Conservation (phyloP, 2,797 vertebrate species). For the Lepilemur septentrionalis region DNA sequence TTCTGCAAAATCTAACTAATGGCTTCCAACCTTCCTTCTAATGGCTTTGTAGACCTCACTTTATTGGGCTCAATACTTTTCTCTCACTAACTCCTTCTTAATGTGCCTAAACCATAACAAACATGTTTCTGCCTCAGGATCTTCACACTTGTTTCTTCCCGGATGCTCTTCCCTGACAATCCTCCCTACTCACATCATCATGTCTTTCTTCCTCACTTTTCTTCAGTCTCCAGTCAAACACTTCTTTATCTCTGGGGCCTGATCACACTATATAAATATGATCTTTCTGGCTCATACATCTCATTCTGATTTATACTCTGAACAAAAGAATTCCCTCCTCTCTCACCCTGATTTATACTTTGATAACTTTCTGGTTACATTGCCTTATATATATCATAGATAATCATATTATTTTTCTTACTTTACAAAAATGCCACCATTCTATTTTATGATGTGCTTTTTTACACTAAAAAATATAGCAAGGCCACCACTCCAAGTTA, state of each 20-base stretch:
- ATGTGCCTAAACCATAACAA: neutral
- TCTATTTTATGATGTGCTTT: neutral
- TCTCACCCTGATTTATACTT: neutral
- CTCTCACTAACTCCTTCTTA: neutral
- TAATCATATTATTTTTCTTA: neutral
- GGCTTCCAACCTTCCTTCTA: neutral
- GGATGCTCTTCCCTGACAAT: no score
- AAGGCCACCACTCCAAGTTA: neutral
- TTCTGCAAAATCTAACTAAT: neutral
- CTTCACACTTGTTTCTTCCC: neutral
- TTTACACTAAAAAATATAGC: neutral
- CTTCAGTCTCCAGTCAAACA: neutral
- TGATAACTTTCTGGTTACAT: neutral
- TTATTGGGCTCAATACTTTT: neutral
- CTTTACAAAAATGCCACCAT: neutral
- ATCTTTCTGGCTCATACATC: neutral
- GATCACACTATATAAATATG: neutral
- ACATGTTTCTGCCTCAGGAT: neutral
- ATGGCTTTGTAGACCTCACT: neutral
- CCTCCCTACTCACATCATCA: accelerated
- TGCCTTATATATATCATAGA: neutral
- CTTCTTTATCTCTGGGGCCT: neutral
- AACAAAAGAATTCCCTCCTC: neutral
- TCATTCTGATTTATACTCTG: neutral
- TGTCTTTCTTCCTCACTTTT: neutral